Conservation (phyloP, 2,888 invertebrate species). For the Anticlea derivata region DNA sequence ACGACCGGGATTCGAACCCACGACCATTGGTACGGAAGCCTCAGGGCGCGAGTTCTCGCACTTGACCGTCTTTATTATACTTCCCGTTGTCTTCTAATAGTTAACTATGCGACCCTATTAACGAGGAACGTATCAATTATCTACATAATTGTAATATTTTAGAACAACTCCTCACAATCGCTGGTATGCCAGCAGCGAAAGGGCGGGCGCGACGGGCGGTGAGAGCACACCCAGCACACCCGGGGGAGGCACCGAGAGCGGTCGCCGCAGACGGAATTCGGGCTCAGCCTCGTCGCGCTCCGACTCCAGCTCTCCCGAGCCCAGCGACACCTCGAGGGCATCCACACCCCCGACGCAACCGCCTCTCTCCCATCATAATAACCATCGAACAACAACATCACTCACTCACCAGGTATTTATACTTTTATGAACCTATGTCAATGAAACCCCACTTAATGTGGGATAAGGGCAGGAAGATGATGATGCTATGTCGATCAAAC, state of each 20-base stretch:
- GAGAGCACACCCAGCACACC: conserved; percentile 71
- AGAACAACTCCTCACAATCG: conserved; percentile 65
- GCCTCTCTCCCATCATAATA: conserved; percentile 58
- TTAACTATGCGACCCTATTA: too few relatives aligned
- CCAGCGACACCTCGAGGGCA: conserved; percentile 83
- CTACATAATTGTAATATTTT: conserved; percentile 21
- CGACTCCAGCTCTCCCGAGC: conserved; percentile 84
- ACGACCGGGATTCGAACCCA: too few relatives aligned
- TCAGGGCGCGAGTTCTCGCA: too few relatives aligned
- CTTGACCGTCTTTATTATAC: too few relatives aligned
- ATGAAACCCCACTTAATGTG: too few relatives aligned
- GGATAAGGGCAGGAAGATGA: too few relatives aligned
- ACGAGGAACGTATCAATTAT: not conserved
- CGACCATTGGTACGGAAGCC: too few relatives aligned
- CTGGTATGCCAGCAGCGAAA: conserved; percentile 72
- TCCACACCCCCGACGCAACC: conserved; percentile 81
- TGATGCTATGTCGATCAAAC: too few relatives aligned
- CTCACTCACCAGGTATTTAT: conserved; percentile 55
- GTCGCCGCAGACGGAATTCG: conserved; percentile 79
- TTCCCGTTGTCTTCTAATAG: too few relatives aligned
- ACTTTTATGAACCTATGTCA: too few relatives aligned
- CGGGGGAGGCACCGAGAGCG: conserved; percentile 71
- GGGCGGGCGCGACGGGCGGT: conserved; percentile 48
- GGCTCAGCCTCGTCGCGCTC: conserved; percentile 80
- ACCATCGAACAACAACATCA: conserved; percentile 59